A percentile compares a stretch with the other conserved stretches of the same genome.
phyloP scores from a whole-genome alignment of 1,140 invertebrate genomes.

The Pseudomyrmex gracilis region DNA sequence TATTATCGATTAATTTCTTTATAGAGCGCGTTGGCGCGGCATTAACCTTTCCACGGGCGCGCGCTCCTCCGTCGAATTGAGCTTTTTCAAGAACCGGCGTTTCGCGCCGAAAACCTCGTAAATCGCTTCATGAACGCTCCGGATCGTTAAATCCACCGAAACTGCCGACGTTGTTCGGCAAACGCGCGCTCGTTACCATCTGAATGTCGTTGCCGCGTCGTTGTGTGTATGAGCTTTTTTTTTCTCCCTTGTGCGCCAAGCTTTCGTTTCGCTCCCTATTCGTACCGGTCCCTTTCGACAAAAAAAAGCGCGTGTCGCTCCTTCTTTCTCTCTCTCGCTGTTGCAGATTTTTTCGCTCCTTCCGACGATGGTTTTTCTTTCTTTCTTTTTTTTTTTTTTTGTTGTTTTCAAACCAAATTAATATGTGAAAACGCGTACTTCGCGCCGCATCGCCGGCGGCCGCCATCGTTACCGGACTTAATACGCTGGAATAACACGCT shows the following conservation, averaged over 20 bases:
- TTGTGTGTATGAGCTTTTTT: conserved; percentile 32
- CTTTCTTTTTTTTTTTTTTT: too few relatives aligned
- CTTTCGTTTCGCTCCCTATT: too few relatives aligned
- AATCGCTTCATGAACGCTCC: conserved; percentile 48
- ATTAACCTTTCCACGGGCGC: conserved; percentile 17
- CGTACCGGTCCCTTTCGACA: not conserved
- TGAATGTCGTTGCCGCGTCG: conserved; percentile 49
- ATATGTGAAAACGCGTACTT: conserved; percentile 2
- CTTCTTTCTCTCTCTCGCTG: not conserved
- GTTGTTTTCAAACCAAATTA: conserved; percentile 36
- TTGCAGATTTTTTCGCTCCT: conserved; percentile 9
- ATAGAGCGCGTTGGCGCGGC: not conserved
- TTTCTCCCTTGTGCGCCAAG: not conserved
- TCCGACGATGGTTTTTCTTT: too few relatives aligned
- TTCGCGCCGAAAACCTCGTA: conserved; percentile 51
- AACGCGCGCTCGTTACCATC: conserved; percentile 57
- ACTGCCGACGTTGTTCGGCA: conserved; percentile 51
- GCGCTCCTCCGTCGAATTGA: not conserved
- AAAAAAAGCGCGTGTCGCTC: conserved; percentile 11
- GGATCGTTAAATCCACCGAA: conserved; percentile 61
- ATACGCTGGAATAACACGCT: conserved; percentile 20
- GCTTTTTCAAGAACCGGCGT: not conserved
- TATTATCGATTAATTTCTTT: conserved; percentile 54
- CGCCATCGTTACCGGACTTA: not conserved
- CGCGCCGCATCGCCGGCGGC: not conserved